A percentile compares a stretch with the other conserved stretches of the same genome.
These are phyloP conservation scores for Falco cherrug DNA, from an alignment of 2,797 vertebrate species.

Conservation along the genomic window DNA sequence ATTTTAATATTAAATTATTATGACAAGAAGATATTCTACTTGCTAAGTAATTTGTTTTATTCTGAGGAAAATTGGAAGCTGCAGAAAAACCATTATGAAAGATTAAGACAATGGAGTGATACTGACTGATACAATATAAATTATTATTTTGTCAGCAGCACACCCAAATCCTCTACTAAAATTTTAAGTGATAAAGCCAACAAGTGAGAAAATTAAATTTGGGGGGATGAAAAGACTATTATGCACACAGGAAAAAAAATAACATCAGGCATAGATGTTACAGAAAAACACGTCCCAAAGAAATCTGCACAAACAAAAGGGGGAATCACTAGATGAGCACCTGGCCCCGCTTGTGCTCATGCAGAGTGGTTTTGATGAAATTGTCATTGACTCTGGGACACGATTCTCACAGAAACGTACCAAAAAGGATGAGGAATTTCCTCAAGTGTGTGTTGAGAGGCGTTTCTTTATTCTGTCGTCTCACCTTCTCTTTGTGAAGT, in stretches of 20 bases:
- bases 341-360: neutral
- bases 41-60: constrained; percentile 77
- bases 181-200: constrained; percentile 68
- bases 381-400: neutral
- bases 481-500: neutral
- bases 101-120: constrained; percentile 72
- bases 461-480: neutral
- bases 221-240: constrained; percentile 37
- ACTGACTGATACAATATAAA: constrained; percentile 62
- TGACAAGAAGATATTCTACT: constrained; percentile 75
- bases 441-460: neutral
- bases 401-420: neutral
- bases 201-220: constrained; percentile 72
- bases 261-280: neutral
- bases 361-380: neutral
- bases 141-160: constrained; percentile 68
- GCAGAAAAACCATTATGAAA: constrained; percentile 74
- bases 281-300: neutral
- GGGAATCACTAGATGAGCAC: neutral
- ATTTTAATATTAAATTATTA: constrained; percentile 79
- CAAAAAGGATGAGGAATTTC: neutral
- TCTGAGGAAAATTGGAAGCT: constrained; percentile 71
- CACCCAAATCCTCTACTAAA: constrained; percentile 50
- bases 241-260: neutral
- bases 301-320: neutral